These are phyloP conservation scores for Drosophila prostipennis DNA, from an alignment of 2,888 invertebrate genomes.

Conservation along the genomic window DNA sequence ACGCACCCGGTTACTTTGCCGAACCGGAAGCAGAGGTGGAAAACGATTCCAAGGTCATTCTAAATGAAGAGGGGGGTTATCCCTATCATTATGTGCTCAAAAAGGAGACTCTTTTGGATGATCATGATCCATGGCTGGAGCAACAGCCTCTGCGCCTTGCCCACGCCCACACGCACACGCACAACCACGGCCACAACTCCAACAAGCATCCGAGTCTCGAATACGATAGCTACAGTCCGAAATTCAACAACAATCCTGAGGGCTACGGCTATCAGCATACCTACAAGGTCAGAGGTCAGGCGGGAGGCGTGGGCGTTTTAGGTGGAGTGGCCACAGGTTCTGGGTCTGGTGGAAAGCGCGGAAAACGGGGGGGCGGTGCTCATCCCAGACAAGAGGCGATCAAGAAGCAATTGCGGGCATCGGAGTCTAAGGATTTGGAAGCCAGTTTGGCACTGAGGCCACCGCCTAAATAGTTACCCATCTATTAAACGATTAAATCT, in stretches of 20 bases:
- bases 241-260: slow-evolving; percentile 84
- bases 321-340: slow-evolving; percentile 13
- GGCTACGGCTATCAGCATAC: slow-evolving; percentile 83
- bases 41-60: slow-evolving; percentile 11
- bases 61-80: slow-evolving; percentile 57
- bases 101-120: slow-evolving; percentile 75
- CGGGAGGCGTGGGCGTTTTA: slow-evolving; percentile 20
- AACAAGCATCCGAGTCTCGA: slow-evolving; percentile 57
- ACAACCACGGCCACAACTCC: slow-evolving; percentile 14
- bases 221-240: slow-evolving; percentile 83
- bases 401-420: slow-evolving; percentile 51
- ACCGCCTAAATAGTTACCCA: slow-evolving; percentile 75
- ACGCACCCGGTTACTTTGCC: slow-evolving; percentile 79
- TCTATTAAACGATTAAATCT: background rate
- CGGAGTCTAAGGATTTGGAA: slow-evolving; percentile 75
- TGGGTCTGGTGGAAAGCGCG: slow-evolving; percentile 66
- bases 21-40: slow-evolving; percentile 70
- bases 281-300: slow-evolving; percentile 61
- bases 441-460: slow-evolving; percentile 82
- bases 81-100: slow-evolving; percentile 82
- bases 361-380: slow-evolving; percentile 78
- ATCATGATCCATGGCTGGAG: slow-evolving; percentile 64
- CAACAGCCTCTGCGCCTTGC: slow-evolving; percentile 61
- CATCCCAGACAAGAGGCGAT: slow-evolving; percentile 41
- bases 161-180: slow-evolving; percentile 27